These are phyloP conservation scores for Crocidura indochinensis DNA, from an alignment of 2,797 vertebrate species.

Conservation along the genomic window DNA sequence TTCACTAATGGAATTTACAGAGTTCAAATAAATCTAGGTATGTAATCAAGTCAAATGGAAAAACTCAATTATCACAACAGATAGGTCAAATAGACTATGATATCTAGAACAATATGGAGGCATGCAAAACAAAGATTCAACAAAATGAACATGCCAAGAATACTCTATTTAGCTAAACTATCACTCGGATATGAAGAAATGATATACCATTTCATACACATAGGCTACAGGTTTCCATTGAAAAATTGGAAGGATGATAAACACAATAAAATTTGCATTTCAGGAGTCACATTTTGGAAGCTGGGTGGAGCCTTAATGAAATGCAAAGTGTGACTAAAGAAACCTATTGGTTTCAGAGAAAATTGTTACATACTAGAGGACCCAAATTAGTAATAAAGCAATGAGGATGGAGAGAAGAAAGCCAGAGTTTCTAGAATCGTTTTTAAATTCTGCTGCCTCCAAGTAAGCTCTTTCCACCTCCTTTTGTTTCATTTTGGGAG, in stretches of 20 bases:
- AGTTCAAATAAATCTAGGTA: neutral
- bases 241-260: neutral
- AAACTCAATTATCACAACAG: no score
- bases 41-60: neutral
- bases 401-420: neutral
- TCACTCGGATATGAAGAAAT: no score
- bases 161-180: no score
- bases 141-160: no score
- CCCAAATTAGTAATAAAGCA: neutral
- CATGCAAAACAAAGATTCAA: no score
- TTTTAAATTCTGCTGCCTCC: neutral
- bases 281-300: neutral
- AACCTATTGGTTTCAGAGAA: neutral
- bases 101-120: no score
- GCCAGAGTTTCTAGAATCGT: neutral
- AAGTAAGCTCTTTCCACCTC: neutral
- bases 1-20: neutral
- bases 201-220: no score
- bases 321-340: neutral
- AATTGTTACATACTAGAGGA: neutral
- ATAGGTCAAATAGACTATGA: no score
- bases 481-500: neutral
- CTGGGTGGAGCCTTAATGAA: neutral
- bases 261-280: neutral
- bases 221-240: neutral